Conservation (phyloP, 2,797 vertebrate genomes). For the Clarias laeviceps region DNA sequence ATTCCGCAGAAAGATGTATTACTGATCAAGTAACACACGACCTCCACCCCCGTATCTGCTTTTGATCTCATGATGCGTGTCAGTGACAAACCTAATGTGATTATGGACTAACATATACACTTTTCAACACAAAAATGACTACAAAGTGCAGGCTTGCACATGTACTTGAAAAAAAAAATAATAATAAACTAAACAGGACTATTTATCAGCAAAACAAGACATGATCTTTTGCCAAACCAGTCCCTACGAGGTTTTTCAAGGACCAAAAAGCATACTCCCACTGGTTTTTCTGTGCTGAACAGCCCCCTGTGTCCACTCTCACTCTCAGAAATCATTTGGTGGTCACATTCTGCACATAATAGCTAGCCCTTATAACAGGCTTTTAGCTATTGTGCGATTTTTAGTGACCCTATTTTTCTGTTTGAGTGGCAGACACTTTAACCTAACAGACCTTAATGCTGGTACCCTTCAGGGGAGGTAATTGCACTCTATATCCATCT, state of each 20-base stretch:
- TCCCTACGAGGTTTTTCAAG: conserved; percentile 26
- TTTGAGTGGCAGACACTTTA: conserved; percentile 74
- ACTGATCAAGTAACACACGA: conserved; percentile 32
- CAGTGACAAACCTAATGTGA: conserved; percentile 24
- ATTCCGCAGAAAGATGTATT: conserved; percentile 39
- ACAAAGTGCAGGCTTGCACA: background rate
- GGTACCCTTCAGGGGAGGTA: conserved; percentile 67
- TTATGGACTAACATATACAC: conserved; percentile 32
- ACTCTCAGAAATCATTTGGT: conserved; percentile 46
- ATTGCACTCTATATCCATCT: conserved; percentile 76
- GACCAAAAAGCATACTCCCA: conserved; percentile 29
- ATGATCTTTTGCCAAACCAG: conserved; percentile 27
- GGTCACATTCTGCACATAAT: conserved; percentile 47
- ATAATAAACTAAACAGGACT: background rate
- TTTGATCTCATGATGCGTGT: conserved; percentile 41
- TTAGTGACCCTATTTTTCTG: conserved; percentile 53
- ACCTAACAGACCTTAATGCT: conserved; percentile 75
- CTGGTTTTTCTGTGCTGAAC: conserved; percentile 16
- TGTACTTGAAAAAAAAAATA: background rate
- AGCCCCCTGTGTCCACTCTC: conserved; percentile 38
- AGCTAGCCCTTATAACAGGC: conserved; percentile 50
- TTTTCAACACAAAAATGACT: conserved; percentile 21
- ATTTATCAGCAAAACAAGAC: conserved; percentile 40
- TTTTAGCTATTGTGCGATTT: conserved; percentile 59
- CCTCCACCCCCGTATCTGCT: conserved; percentile 31